Evolutionary conservation across 2,888 invertebrate genomes (phyloP).

Genomic region (Drosophila nr. perissopoda): DNA sequence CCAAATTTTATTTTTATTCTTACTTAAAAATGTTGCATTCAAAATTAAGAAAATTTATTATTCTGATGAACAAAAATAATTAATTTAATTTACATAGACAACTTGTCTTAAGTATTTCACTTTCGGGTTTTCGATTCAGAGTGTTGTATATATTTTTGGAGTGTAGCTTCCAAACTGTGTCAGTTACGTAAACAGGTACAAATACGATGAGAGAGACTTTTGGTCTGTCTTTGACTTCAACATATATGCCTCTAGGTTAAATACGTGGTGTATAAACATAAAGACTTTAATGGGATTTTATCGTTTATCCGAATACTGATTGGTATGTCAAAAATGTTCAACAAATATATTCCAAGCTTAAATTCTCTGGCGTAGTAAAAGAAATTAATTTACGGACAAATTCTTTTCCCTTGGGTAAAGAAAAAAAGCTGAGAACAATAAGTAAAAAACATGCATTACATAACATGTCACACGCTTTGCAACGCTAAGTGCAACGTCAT

Average conservation of each 20-base stretch:
- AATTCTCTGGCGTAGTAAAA: background rate
- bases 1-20: no score
- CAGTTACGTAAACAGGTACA: background rate
- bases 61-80: background rate
- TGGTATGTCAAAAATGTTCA: background rate
- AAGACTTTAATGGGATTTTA: background rate
- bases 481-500: constrained; percentile 45
- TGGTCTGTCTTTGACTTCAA: no score
- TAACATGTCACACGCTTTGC: constrained; percentile 22
- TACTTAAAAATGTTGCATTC: no score
- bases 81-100: background rate
- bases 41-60: background rate
- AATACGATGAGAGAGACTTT: background rate
- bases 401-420: background rate
- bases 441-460: constrained; percentile 23
- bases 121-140: background rate
- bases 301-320: background rate
- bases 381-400: background rate
- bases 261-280: background rate
- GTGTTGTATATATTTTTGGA: background rate
- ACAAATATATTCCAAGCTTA: background rate
- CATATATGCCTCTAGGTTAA: background rate
- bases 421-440: background rate
- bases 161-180: background rate
- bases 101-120: background rate